Conservation (phyloP, 1,140 invertebrate species). For the Drosophila athabasca region DNA sequence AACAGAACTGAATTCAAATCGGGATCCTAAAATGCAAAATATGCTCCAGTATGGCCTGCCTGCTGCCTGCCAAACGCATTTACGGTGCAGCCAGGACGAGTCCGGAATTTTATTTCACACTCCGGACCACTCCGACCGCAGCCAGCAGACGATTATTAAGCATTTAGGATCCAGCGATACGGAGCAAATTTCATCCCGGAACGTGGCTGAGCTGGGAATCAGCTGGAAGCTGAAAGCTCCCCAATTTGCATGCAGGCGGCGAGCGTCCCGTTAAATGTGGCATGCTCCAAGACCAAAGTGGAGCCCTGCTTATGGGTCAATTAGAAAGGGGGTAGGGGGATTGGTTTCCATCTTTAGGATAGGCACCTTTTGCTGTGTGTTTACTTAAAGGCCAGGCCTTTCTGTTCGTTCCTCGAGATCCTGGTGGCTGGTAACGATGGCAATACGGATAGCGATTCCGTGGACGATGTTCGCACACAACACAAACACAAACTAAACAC, state of each 20-base stretch:
- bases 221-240: no score
- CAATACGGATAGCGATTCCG: not conserved
- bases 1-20: conserved; percentile 3
- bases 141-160: conserved; percentile 49
- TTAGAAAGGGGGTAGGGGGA: not conserved
- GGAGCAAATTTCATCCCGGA: conserved; percentile 14
- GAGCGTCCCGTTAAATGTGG: conserved; percentile 31
- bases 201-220: not conserved
- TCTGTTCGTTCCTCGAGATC: no score
- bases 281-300: conserved; percentile 9
- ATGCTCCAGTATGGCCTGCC: conserved; percentile 19
- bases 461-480: conserved; percentile 23
- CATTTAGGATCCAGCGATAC: conserved; percentile 32
- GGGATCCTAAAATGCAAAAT: conserved; percentile 35
- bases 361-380: conserved; percentile 54
- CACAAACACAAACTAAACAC: conserved; percentile 53
- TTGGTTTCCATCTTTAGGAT: conserved; percentile 1
- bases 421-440: no score
- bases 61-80: no score
- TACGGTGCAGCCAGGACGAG: conserved; percentile 10
- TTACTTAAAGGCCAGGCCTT: not conserved
- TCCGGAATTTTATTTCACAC: conserved; percentile 32
- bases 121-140: conserved; percentile 14
- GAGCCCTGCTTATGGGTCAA: conserved; percentile 39
- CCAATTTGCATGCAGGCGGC: conserved; percentile 44